phyloP scores from a whole-genome alignment of 1,140 invertebrate species.

The Zaprionus tsacasi region DNA sequence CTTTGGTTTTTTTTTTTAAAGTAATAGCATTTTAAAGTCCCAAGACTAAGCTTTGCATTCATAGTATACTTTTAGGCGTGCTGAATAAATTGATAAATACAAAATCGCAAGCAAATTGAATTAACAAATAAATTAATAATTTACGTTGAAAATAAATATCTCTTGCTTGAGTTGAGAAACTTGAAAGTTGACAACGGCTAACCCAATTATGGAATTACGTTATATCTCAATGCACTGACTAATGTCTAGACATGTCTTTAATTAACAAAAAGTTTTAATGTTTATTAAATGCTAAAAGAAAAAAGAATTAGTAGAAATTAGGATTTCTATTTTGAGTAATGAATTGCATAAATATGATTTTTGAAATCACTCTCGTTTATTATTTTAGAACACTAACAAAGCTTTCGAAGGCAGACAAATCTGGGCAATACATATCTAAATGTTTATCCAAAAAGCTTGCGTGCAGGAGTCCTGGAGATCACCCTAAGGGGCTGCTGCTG shows the following conservation, averaged over 20 bases:
- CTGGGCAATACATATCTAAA: neutral
- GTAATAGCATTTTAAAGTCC: no score
- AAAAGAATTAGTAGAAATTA: no score
- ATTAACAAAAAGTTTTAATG: neutral
- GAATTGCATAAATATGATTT: neutral
- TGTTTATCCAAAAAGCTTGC: slow-evolving; percentile 16
- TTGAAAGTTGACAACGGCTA: neutral
- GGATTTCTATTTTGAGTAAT: neutral
- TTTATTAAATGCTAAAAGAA: no score
- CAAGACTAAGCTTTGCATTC: no score
- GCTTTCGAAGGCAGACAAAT: slow-evolving; percentile 5
- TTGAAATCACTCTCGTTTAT: slow-evolving; percentile 33
- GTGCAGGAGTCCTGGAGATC: neutral
- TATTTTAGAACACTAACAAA: slow-evolving; percentile 23
- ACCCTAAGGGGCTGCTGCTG: neutral
- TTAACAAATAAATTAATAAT: neutral
- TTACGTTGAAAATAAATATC: neutral
- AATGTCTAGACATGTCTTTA: neutral
- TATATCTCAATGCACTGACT: neutral
- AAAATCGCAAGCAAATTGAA: neutral
- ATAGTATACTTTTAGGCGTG: slow-evolving; percentile 8
- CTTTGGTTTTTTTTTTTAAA: no score
- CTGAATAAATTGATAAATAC: neutral
- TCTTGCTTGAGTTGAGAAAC: neutral
- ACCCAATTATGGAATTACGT: neutral